Evolutionary conservation across 2,888 invertebrate species (phyloP), one percentile per base, ranked within the genome.

Genomic region (Sinotaia quadrata): DNA sequence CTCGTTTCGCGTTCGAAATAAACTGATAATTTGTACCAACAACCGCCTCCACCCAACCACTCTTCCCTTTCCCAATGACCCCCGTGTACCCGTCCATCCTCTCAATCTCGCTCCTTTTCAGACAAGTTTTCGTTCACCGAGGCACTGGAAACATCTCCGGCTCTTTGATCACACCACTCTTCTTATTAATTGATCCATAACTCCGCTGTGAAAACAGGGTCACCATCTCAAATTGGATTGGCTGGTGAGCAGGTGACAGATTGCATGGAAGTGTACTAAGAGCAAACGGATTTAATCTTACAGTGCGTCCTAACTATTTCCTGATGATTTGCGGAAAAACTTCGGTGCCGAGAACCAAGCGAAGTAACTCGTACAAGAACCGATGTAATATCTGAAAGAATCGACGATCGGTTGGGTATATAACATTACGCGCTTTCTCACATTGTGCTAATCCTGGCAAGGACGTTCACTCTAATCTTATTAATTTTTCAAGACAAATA

Each of bases 221-320:
- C 47, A 61, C 56, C 47, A 68, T 68, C 54, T 61, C 61, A 68
- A 68, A 68, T 68, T 68, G 68, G 61, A 68, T 68, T 68, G 59
- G 68, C 60, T 41, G 41, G 10, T 18, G 18, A 15, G 41, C 10
- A 41, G 18, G 41, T 10, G 10, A 15, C 41, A 41, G 41, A 15
- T 12, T 54, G 58, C 21, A 58, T 58, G 58, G 36, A 37, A 10
- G 41, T 41, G 41, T 41, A 12, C 10, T 41, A n/a, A n/a, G n/a
- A n/a, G n/a, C n/a, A n/a, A n/a, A n/a, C n/a, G n/a, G n/a, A n/a
- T n/a, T n/a, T n/a, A n/a, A n/a, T n/a, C n/a, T n/a, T n/a, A n/a
- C n/a, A n/a, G n/a, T n/a, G n/a, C n/a, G n/a, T n/a, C n/a, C n/a
- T n/a, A n/a, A n/a, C n/a, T n/a, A n/a, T n/a, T n/a, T n/a, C n/a